Evolutionary conservation across 1,140 invertebrate genomes (phyloP).

Genomic region (Euwallacea similis): DNA sequence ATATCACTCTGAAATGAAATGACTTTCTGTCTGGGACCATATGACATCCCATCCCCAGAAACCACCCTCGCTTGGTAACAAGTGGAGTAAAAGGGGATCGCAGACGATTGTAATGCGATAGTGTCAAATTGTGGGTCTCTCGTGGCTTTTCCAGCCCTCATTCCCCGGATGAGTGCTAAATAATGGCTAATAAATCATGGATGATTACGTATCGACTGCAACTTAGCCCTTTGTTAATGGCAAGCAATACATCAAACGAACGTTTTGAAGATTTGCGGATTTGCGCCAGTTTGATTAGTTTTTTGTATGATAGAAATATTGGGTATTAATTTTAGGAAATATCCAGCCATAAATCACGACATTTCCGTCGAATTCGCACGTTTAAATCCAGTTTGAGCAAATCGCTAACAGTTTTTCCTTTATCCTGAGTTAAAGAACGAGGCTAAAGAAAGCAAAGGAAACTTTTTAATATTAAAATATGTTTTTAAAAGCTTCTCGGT

Average conservation of each 20-base stretch:
- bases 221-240: slow-evolving; percentile 25
- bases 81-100: slow-evolving; percentile 11
- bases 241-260: slow-evolving; percentile 30
- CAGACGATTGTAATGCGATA: slow-evolving; percentile 32
- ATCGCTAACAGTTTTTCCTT: no score
- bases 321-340: background rate
- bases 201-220: slow-evolving; percentile 31
- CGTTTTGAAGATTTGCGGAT: slow-evolving; percentile 31
- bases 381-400: no score
- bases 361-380: no score
- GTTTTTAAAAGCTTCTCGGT: background rate
- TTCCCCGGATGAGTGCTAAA: slow-evolving; percentile 24
- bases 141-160: slow-evolving; percentile 31
- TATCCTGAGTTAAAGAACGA: no score
- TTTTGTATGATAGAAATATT: slow-evolving; percentile 8
- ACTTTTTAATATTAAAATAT: background rate
- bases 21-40: slow-evolving; percentile 20
- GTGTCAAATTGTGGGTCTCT: slow-evolving; percentile 27
- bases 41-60: slow-evolving; percentile 9
- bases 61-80: slow-evolving; percentile 11
- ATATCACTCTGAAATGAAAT: slow-evolving; percentile 19
- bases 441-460: background rate
- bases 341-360: no score
- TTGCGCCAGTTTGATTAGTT: slow-evolving; percentile 32
- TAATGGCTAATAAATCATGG: slow-evolving; percentile 35